These are phyloP conservation scores for Melinaea menophilus DNA, from an alignment of 2,888 invertebrate genomes.

Conservation along the genomic window DNA sequence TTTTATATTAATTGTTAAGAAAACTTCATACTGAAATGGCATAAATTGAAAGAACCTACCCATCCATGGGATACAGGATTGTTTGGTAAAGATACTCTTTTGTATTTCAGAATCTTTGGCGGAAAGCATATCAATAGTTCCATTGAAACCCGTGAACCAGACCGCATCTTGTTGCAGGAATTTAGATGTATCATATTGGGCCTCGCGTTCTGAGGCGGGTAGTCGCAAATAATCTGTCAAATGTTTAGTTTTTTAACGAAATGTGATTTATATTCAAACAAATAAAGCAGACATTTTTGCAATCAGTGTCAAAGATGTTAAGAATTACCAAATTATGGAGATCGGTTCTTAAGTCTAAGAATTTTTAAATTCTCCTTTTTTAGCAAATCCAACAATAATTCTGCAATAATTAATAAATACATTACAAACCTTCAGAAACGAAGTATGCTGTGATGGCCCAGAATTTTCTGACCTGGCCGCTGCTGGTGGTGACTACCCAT, in stretches of 20 bases:
- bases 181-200: slow-evolving; percentile 7
- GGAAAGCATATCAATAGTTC: slow-evolving; percentile 36
- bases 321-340: too few relatives aligned
- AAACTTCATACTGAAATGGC: neutral
- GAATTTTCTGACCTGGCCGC: slow-evolving; percentile 31
- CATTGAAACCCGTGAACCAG: slow-evolving; percentile 42
- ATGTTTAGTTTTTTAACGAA: neutral
- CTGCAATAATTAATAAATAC: neutral
- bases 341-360: too few relatives aligned
- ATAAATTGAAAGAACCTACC: slow-evolving; percentile 40
- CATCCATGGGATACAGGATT: slow-evolving; percentile 60
- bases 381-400: too few relatives aligned
- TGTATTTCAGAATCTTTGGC: slow-evolving; percentile 30
- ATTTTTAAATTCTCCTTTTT: neutral
- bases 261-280: too few relatives aligned
- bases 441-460: slow-evolving; percentile 41
- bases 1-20: neutral
- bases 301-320: too few relatives aligned
- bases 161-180: slow-evolving; percentile 37
- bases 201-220: slow-evolving; percentile 16
- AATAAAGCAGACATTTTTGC: too few relatives aligned
- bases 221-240: slow-evolving; percentile 23
- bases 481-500: slow-evolving; percentile 31
- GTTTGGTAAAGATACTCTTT: slow-evolving; percentile 44
- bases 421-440: slow-evolving; percentile 31